phyloP scores from a whole-genome alignment of 2,888 invertebrate species.

The Chrysolina haemoptera region DNA sequence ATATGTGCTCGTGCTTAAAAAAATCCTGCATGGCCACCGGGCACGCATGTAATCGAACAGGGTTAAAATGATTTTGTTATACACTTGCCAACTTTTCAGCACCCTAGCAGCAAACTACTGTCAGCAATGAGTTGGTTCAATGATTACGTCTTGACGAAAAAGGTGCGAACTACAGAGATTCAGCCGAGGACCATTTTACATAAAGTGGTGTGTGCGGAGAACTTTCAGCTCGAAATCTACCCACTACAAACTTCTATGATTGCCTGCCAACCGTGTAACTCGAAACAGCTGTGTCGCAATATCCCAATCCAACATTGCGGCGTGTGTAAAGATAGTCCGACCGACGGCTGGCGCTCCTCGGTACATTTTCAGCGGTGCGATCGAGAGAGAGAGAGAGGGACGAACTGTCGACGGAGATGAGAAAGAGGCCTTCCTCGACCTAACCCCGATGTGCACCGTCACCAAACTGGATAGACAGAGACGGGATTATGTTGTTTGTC shows the following conservation, averaged over 20 bases:
- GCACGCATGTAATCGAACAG: too few species aligned
- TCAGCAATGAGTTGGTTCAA: too few species aligned
- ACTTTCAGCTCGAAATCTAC: background rate
- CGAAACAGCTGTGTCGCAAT: constrained; percentile 56
- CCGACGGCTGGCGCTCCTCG: constrained; percentile 10
- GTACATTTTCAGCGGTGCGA: constrained; percentile 10
- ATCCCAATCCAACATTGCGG: constrained; percentile 21
- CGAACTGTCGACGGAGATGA: background rate
- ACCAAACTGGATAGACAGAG: constrained; percentile 20
- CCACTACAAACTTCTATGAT: constrained; percentile 1
- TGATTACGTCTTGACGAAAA: too few species aligned
- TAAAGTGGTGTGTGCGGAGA: too few species aligned
- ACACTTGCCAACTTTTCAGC: too few species aligned
- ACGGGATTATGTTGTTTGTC: background rate
- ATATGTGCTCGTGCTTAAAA: too few species aligned
- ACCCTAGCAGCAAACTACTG: too few species aligned
- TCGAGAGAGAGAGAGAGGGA: background rate
- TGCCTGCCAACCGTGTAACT: constrained; percentile 56
- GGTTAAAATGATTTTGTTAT: too few species aligned
- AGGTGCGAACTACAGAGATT: too few species aligned
- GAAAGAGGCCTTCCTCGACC: constrained; percentile 15
- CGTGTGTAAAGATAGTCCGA: constrained; percentile 15
- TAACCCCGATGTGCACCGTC: constrained; percentile 9
- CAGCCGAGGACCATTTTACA: too few species aligned
- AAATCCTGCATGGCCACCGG: too few species aligned